Conservation (phyloP, 2,113 vertebrate genomes). For the Petromus typicus region DNA sequence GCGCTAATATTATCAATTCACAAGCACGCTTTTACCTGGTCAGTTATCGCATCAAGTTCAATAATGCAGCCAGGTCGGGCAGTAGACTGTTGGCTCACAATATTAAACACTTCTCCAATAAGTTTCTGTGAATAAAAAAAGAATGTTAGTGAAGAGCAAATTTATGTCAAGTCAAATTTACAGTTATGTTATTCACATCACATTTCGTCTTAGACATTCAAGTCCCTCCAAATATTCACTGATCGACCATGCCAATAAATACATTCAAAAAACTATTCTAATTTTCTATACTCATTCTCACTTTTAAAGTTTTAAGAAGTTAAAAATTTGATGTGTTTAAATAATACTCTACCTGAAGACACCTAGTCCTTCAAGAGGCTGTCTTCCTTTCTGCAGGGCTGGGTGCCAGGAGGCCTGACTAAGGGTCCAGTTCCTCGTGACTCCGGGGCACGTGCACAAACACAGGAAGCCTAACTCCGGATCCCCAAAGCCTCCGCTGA, state of each 20-base stretch:
- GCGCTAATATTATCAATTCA: constrained; percentile 47
- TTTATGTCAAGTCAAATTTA: neutral
- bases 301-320: constrained; percentile 21
- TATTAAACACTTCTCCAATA: constrained; percentile 98
- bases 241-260: neutral
- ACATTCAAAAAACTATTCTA: constrained; percentile 50
- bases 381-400: constrained; percentile 1
- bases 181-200: neutral
- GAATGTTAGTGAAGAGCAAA: constrained; percentile 58
- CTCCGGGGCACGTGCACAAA: neutral
- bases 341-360: neutral
- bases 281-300: constrained; percentile 42
- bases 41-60: constrained; percentile 96
- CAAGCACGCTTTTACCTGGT: constrained; percentile 91
- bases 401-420: neutral
- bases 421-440: neutral
- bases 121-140: constrained; percentile 92
- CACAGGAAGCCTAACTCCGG: neutral
- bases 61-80: constrained; percentile 99
- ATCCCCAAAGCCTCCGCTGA: neutral
- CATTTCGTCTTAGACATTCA: neutral
- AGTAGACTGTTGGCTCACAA: constrained; percentile 99
- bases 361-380: neutral
- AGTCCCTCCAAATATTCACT: constrained; percentile 21
- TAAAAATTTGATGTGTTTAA: constrained; percentile 7